Percentiles rank a stretch among this genome's conserved stretches.
Conservation (phyloP, 2,113 vertebrate species). For the pig (Sus scrofa) region DNA sequence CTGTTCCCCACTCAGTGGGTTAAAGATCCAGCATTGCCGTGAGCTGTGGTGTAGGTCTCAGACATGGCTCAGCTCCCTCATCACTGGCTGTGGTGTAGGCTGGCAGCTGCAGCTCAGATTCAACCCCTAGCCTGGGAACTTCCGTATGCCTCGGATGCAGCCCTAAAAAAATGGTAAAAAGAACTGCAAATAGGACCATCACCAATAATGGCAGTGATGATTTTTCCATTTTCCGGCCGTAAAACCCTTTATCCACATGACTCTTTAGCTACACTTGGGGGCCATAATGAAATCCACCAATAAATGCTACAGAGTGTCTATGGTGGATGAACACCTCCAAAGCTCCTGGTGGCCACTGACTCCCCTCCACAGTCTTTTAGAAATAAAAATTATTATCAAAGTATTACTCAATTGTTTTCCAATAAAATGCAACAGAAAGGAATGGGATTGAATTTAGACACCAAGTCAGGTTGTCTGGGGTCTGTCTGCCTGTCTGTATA, state of each 20-base stretch:
- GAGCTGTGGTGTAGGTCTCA: no score
- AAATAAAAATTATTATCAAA: slow-evolving; percentile 30
- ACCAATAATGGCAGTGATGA: not conserved
- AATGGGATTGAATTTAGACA: not conserved
- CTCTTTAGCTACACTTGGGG: not conserved
- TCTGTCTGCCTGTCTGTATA: not conserved
- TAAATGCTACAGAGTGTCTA: not conserved
- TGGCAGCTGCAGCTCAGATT: no score
- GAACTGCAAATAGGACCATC: not conserved
- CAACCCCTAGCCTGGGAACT: no score
- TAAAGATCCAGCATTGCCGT: no score
- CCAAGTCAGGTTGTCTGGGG: not conserved
- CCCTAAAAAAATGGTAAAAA: no score
- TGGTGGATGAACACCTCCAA: not conserved
- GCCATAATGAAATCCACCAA: not conserved
- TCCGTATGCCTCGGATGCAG: no score
- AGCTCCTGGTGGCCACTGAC: not conserved
- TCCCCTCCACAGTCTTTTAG: not conserved
- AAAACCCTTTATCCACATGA: not conserved
- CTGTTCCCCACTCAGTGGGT: no score
- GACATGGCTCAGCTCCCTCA: no score
- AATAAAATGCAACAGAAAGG: not conserved
- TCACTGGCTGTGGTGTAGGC: no score
- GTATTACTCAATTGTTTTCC: not conserved
- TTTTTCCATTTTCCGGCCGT: slow-evolving; percentile 18